Base-by-base conservation (phyloP, 2,797 vertebrate genomes). In the Denticeps clupeoides region DNA sequence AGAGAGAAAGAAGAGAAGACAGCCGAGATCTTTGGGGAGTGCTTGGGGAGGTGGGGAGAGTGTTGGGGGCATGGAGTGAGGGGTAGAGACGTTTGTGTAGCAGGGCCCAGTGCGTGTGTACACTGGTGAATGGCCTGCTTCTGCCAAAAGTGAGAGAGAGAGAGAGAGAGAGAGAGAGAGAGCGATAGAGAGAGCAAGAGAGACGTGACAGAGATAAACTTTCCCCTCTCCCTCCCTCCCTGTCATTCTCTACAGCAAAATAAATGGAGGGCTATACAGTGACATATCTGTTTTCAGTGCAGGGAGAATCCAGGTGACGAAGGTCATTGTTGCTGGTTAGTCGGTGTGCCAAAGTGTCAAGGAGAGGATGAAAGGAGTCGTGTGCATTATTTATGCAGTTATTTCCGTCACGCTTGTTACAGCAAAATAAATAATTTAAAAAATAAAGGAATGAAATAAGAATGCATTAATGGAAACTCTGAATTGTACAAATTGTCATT, bases 171-270 rank as follows among this genome's bases (percentile, higher is more conserved):
- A n/a, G 22, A 21, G 3, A 3, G 2, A n/a, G 24, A n/a, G n/a
- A n/a, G n/a, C n/a, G n/a, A n/a, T n/a, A n/a, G n/a, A n/a, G n/a
- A n/a, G n/a, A n/a, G n/a, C 12, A 19, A 10, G 25, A 41, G 73
- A 76, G 81, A 88, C 79, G 87, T 83, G 84, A 84, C 84, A 86
- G 80, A 85, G 85, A 88, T 87, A 86, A 89, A 91, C 85, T 89
- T 87, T 86, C 80, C 78, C 82, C 74, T 72, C 73, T 65, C 67
- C 68, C 68, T 71, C 68, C 26, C 41, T 40, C 31, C 45, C 59
- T 55, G 62, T 37, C 61, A 56, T 42, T 27, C 40, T 29, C 47
- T 78, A 67, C 76, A 75, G 70, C 74, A 77, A 87, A 87, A 85
- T 82, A 82, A 89, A 88, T 88, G 82, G 82, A 82, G 80, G 81